Evolutionary conservation across 1,140 invertebrate species (phyloP), one percentile per base, ranked within the genome.

Genomic region (Berghia stephanieae): DNA sequence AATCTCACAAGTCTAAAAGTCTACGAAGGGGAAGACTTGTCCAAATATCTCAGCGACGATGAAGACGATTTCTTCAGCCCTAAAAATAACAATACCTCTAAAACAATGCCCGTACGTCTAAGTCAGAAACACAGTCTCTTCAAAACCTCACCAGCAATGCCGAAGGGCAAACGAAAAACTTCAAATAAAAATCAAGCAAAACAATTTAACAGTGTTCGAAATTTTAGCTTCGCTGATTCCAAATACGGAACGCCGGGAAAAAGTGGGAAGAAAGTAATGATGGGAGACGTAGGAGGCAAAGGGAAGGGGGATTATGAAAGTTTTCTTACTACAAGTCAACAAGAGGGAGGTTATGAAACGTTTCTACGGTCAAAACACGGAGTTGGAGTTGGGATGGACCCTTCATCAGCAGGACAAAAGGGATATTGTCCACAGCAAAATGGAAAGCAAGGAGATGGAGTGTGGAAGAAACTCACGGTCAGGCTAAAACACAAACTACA

Each of bases 221-320:
- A 74, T 31, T 81, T 81, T 34, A 81, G 77, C 24, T 81, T 72
- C 66, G 80, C 80, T 34, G 80, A 81, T 42, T 77, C 80, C 31
- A 81, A 81, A 49, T 77, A 76, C n/a, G 76, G 75, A 31, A 80
- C 79, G 0, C 31, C 71, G 36, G 38, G 60, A 0, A 73, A 36
- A 24, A 1, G 27, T 10, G 42, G 40, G 2, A 38, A 46, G 18
- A 63, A 21, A n/a, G n/a, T n/a, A n/a, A n/a, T n/a, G 27, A 46
- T 38, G 8, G n/a, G 18, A 31, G 10, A 24, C n/a, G 57, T 36
- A 4, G 10, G 55, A 1, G 8, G 10, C 3, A 21, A 31, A 13
- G 1, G 36, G 60, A 16, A 34, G 2, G 57, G 13, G 8, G 40
- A 34, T 5, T 57, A 0, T 1, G 57, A 75, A 6, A 63, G 57